phyloP scores from a whole-genome alignment of 1,140 invertebrate genomes.

The Drosophila cardini region DNA sequence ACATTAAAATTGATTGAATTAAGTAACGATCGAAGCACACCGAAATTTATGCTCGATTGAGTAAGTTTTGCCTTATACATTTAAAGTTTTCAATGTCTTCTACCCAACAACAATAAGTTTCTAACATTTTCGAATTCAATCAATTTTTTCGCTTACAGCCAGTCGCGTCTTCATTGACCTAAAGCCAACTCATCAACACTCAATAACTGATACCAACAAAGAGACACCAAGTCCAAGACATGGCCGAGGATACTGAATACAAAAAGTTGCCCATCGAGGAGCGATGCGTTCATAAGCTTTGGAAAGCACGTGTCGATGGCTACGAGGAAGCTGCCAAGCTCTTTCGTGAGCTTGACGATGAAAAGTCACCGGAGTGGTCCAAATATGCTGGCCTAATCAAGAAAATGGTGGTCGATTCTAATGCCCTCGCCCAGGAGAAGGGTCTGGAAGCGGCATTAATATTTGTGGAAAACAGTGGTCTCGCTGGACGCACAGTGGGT shows the following conservation, averaged over 20 bases:
- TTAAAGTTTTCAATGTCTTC: constrained; percentile 9
- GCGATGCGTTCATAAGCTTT: constrained; percentile 95
- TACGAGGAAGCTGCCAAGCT: constrained; percentile 97
- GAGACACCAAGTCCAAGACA: constrained; percentile 63
- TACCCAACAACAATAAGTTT: constrained; percentile 12
- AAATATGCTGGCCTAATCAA: constrained; percentile 96
- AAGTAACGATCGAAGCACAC: not conserved
- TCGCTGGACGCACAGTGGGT: constrained; percentile 93
- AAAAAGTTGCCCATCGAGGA: constrained; percentile 96
- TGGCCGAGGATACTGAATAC: constrained; percentile 96
- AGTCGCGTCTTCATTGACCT: constrained; percentile 17
- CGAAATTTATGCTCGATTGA: constrained; percentile 50
- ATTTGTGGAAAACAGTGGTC: constrained; percentile 95
- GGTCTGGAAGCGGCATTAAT: constrained; percentile 95
- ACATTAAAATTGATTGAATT: constrained; percentile 63
- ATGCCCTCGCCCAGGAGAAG: constrained; percentile 98
- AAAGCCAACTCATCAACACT: not conserved
- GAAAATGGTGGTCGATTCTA: constrained; percentile 97
- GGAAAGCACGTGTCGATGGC: constrained; percentile 96
- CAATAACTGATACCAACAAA: constrained; percentile 16
- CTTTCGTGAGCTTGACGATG: constrained; percentile 94
- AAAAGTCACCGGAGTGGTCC: constrained; percentile 96
- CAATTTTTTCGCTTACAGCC: constrained; percentile 28
- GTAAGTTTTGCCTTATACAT: constrained; percentile 35
- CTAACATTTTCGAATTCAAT: constrained; percentile 19